A percentile compares a stretch with the other conserved stretches of the same genome.
Evolutionary conservation across 2,113 vertebrate genomes (phyloP).

Genomic region (Catharus fuscescens): DNA sequence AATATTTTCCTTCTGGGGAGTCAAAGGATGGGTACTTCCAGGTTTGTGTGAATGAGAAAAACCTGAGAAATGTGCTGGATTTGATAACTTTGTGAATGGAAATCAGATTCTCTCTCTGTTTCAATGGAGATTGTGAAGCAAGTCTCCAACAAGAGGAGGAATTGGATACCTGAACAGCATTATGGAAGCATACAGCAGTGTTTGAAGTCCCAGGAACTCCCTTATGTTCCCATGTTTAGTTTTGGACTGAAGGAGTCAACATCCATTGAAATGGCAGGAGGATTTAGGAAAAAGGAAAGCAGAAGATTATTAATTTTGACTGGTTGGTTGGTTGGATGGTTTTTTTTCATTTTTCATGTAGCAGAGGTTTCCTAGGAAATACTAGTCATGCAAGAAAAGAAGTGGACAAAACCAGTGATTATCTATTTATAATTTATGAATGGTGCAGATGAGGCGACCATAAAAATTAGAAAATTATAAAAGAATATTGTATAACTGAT

Average conservation of each 20-base stretch:
- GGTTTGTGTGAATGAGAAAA: background rate
- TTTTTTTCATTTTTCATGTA: background rate
- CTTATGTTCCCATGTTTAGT: background rate
- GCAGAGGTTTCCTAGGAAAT: background rate
- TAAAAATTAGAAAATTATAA: background rate
- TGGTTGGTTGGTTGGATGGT: background rate
- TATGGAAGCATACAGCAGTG: background rate
- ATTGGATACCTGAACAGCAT: background rate
- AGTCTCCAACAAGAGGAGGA: background rate
- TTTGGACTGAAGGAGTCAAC: background rate
- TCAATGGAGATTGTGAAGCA: background rate
- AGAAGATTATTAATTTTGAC: background rate
- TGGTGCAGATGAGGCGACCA: background rate
- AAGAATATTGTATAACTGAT: background rate
- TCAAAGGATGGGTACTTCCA: background rate
- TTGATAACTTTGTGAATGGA: background rate
- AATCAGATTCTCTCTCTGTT: background rate
- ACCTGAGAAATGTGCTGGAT: background rate
- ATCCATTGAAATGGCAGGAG: background rate
- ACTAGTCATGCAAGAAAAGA: background rate
- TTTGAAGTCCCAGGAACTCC: background rate
- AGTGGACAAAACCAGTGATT: background rate
- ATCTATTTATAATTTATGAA: background rate
- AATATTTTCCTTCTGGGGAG: background rate
- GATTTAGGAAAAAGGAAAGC: background rate